A percentile compares a stretch with the other conserved stretches of the same genome.
phyloP scores from a whole-genome alignment of 2,888 invertebrate species.

The Endomychus coccineus region DNA sequence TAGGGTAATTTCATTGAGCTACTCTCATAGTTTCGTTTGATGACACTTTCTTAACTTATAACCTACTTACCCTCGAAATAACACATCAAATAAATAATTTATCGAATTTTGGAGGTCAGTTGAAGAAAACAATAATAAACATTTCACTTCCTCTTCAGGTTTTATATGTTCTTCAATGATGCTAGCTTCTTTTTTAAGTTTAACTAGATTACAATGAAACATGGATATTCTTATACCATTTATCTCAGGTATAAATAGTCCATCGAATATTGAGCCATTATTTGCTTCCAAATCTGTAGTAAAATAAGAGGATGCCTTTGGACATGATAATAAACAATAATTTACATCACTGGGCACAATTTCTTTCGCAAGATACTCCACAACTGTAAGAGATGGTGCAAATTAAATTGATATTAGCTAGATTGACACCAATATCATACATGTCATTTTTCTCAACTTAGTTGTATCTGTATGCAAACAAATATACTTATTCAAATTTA shows the following conservation, averaged over 20 bases:
- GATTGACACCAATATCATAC: conserved; percentile 9
- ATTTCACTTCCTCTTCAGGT: conserved; percentile 27
- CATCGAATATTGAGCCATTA: conserved; percentile 26
- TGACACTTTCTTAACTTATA: too few species aligned
- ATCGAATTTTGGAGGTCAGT: conserved; percentile 3
- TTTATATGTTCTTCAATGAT: conserved; percentile 20
- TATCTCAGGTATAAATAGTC: conserved; percentile 32
- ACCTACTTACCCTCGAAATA: conserved; percentile 13
- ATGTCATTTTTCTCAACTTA: conserved; percentile 12
- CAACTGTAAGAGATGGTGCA: conserved; percentile 22
- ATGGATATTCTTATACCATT: conserved; percentile 29
- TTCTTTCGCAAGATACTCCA: conserved; percentile 32
- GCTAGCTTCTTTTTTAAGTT: conserved; percentile 19
- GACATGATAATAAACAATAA: conserved; percentile 32
- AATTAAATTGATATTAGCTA: not conserved
- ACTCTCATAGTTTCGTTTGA: too few species aligned
- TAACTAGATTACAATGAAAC: conserved; percentile 28
- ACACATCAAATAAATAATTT: conserved; percentile 10
- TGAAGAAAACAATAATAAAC: conserved; percentile 27
- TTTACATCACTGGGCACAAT: conserved; percentile 27
- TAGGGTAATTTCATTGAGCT: too few species aligned
- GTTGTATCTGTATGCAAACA: conserved; percentile 27
- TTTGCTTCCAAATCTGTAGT: conserved; percentile 14
- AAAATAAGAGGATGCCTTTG: conserved; percentile 30
- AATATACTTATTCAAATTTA: conserved; percentile 28